Evolutionary conservation across 2,888 invertebrate species (phyloP), one percentile per base, ranked within the genome.

Genomic region (Linyphia triangularis): DNA sequence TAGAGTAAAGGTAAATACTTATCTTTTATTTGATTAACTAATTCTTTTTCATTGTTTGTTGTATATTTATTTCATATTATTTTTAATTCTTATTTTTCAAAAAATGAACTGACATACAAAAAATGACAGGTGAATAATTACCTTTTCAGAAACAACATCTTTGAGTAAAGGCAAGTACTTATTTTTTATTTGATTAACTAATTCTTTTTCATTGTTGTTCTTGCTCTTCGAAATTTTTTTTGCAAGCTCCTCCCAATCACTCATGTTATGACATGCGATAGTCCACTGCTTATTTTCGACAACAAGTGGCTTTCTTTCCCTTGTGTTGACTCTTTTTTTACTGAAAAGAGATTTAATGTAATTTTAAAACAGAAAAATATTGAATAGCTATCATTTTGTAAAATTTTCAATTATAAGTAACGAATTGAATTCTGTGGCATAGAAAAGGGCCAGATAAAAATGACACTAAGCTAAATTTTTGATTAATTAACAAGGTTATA

Each of bases 211-310:
- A 2, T 10, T 22, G 28, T 57, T n/a, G 19, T 63, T 19, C 67
- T 69, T 89, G 65, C 79, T 89, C 57, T 85, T 89, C 0, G 59
- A 37, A 30, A 85, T 67, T 10, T 13, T 78, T 37, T 89, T 79
- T 2, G 22, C 22, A 19, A 89, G 73, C 9, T 22, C 40, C 67
- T 89, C 84, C 89, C 89, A 89, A 37, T 89, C 89, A 73, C 51
- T 67, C 16, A 30, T 10, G 59, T 43, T 89, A 57, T 59, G 57
- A 26, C 89, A 89, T n/a, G 24, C 84, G 19, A 89, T 69, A 4
- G 79, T 73, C 89, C 89, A 89, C 3, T 73, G 28, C n/a, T 57
- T 63, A 65, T 22, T 28, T 22, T 81, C 79, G 22, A 16, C 57
- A n/a, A 22, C 3, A 7, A 22, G 19, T 7, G 26, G 24, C 26